Base-by-base conservation (phyloP, 2,797 vertebrate species). In the Cyclura pinguis region DNA sequence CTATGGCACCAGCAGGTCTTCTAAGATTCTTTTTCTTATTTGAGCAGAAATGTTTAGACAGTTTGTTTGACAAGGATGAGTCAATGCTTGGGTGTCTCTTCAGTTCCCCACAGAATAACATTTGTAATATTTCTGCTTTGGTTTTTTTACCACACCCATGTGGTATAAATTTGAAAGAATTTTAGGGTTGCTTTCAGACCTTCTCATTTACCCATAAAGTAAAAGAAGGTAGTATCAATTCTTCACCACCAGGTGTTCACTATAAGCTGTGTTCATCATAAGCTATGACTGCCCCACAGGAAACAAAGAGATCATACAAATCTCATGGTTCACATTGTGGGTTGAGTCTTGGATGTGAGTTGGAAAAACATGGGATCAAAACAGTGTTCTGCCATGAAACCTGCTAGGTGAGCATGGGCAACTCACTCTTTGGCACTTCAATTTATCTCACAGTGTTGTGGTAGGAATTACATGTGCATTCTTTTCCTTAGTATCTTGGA, bases 131-230 rank as follows among this genome's bases (percentile, higher is more conserved):
- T 12, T 59, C 64, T 69, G 73, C 72, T 27, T 82, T 64, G 4
- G 9, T 91, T 80, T 88, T 8, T n/a, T 47, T 47, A 67, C 72
- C 35, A 77, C 78, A 32, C 90, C 24, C 74, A 73, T 38, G 27
- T n/a, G n/a, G 9, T 55, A 64, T 59, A 73, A 9, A n/a, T 69
- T 64, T 24, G 35, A 47, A 72, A 81, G 20, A 62, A 57, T 42
- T 13, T 24, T 13, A 52, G 29, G 62, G 27, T n/a, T 47, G 27
- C 55, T 76, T 81, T 83, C 80, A 59, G 24, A 24, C 29, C 55
- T 88, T 73, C 27, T 32, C 32, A 42, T 38, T 84, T 47, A 76
- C 32, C 32, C 50, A 20, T 55, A 47, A 87, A 52, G 59, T 73
- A 84, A 84, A 29, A 42, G n/a, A 74, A 52, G 81, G 47, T 2